These are phyloP conservation scores for Lacanobia wlatinum DNA, from an alignment of 2,888 invertebrate genomes.

Conservation along the genomic window DNA sequence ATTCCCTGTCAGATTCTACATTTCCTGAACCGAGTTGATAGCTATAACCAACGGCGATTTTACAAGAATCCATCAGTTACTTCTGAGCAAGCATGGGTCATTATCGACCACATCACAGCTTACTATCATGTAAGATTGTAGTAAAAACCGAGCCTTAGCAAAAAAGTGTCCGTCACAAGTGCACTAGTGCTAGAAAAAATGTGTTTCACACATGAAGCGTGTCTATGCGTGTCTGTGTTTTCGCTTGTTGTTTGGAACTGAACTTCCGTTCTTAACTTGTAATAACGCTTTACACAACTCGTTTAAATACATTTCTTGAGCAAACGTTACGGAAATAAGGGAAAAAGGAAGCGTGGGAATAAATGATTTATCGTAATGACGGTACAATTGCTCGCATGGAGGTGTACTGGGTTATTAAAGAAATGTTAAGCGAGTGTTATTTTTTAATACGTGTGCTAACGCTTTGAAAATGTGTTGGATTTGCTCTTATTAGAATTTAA, in stretches of 20 bases:
- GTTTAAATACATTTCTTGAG: slow-evolving; percentile 54
- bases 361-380: slow-evolving; percentile 53
- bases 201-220: no score
- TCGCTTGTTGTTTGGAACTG: neutral
- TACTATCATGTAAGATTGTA: no score
- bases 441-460: slow-evolving; percentile 34
- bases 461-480: slow-evolving; percentile 6
- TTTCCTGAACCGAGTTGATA: no score
- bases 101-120: no score
- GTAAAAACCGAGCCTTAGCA: no score
- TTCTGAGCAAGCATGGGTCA: no score
- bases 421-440: slow-evolving; percentile 33
- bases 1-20: no score
- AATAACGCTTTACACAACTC: slow-evolving; percentile 30
- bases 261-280: neutral
- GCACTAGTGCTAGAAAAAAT: no score
- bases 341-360: slow-evolving; percentile 34
- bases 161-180: no score
- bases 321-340: slow-evolving; percentile 40
- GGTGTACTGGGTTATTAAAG: slow-evolving; percentile 22
- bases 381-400: slow-evolving; percentile 51
- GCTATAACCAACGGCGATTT: no score
- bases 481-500: slow-evolving; percentile 27
- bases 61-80: no score
- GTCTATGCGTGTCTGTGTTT: neutral